phyloP scores from a whole-genome alignment of 2,797 vertebrate species.

The Lutjanus campechanus region DNA sequence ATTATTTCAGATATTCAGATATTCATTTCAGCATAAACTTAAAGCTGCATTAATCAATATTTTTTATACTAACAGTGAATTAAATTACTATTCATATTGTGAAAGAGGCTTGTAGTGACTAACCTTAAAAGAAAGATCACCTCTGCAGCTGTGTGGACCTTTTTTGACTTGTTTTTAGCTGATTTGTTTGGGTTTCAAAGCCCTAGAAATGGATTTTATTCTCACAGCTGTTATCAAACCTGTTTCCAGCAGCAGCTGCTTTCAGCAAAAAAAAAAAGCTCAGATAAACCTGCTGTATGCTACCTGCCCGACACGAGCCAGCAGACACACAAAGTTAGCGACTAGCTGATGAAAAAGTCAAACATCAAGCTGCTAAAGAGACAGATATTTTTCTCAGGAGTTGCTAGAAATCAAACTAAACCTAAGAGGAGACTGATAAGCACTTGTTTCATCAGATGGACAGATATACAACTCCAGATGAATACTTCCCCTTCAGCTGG shows the following conservation, averaged over 20 bases:
- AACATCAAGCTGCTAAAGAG: not conserved
- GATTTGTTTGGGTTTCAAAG: not conserved
- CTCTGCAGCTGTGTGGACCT: constrained; percentile 1
- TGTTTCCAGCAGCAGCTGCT: constrained; percentile 2
- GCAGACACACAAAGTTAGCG: not conserved
- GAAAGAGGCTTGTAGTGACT: not conserved
- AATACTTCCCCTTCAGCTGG: constrained; percentile 3
- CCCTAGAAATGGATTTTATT: not conserved
- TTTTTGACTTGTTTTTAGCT: not conserved
- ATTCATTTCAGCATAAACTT: constrained; percentile 22
- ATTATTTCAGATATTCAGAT: constrained; percentile 15
- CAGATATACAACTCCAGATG: not conserved
- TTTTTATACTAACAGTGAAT: not conserved
- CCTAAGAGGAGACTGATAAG: not conserved
- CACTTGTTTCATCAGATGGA: not conserved
- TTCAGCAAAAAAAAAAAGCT: not conserved
- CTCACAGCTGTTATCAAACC: not conserved
- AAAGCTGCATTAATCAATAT: constrained; percentile 43
- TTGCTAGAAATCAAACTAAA: constrained; percentile 19
- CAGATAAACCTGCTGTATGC: not conserved
- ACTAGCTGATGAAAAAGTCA: not conserved
- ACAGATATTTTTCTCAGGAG: not conserved
- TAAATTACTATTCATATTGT: not conserved
- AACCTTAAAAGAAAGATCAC: not conserved
- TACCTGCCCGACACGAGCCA: not conserved